phyloP scores from a whole-genome alignment of 2,888 invertebrate species.

The Polydrusus cervinus region DNA sequence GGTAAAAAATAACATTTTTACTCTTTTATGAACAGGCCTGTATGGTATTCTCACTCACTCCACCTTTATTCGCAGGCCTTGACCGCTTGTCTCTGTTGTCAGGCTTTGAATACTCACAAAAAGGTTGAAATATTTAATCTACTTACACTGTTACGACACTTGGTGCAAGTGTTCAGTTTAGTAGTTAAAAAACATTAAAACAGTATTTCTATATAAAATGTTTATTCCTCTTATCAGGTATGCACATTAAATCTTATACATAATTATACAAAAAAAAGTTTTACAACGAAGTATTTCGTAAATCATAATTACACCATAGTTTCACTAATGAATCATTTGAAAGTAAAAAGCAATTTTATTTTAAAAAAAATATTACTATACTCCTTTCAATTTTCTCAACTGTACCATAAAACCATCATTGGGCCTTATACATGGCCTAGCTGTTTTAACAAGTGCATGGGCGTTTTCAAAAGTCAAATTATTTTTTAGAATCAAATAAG shows the following conservation, averaged over 20 bases:
- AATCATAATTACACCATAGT: conserved; percentile 5
- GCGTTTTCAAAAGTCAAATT: conserved; percentile 78
- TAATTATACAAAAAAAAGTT: conserved; percentile 34
- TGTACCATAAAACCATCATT: conserved; percentile 82
- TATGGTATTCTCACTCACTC: too few species aligned
- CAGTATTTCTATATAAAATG: conserved; percentile 18
- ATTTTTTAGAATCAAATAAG: conserved; percentile 82
- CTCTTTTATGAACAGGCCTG: too few species aligned
- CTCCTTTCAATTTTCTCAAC: conserved; percentile 21
- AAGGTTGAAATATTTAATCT: too few species aligned
- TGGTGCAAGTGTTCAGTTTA: too few species aligned
- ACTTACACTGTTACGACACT: too few species aligned
- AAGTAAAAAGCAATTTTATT: not conserved
- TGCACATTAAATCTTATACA: conserved; percentile 28
- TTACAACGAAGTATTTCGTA: conserved; percentile 27
- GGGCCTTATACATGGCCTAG: conserved; percentile 82
- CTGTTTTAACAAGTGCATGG: conserved; percentile 78
- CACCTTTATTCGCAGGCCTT: too few species aligned
- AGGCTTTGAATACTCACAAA: too few species aligned
- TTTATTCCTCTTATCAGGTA: conserved; percentile 21
- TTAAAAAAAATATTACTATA: not conserved
- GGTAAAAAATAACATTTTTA: too few species aligned
- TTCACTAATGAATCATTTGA: not conserved
- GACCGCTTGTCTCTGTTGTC: too few species aligned
- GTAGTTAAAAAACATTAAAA: not conserved